Percentiles rank a stretch among this genome's conserved stretches.
Conservation (phyloP, 2,113 vertebrate genomes). For the Crotophaga sulcirostris region DNA sequence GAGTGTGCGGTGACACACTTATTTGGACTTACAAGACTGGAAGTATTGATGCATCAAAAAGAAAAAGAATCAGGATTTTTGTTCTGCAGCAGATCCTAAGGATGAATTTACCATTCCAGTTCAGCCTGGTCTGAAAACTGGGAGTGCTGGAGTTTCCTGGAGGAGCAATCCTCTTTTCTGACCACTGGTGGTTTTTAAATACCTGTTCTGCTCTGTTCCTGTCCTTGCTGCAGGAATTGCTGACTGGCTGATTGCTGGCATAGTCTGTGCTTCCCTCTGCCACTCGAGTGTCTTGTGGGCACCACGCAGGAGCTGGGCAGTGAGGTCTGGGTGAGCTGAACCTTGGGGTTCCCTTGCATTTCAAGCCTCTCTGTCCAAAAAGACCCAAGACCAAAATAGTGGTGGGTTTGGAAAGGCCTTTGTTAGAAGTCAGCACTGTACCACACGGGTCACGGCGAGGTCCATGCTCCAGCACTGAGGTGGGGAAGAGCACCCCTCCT, state of each 20-base stretch:
- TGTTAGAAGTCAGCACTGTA: fast-evolving
- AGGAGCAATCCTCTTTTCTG: neutral
- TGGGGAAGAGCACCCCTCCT: too few species aligned
- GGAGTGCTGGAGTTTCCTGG: neutral
- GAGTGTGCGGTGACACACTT: too few species aligned
- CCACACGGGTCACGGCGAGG: neutral
- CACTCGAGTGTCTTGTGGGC: fast-evolving
- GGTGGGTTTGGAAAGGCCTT: neutral
- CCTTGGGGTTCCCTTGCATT: neutral
- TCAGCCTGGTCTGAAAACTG: neutral
- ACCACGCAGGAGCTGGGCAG: neutral
- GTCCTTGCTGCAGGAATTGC: neutral
- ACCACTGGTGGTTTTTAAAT: neutral
- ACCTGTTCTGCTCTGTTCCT: neutral
- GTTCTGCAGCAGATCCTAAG: neutral
- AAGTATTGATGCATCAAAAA: neutral
- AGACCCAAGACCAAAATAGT: neutral
- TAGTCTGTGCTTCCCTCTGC: too few species aligned
- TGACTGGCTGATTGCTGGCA: neutral
- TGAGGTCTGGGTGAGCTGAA: neutral
- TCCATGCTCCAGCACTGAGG: fast-evolving
- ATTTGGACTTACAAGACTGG: neutral
- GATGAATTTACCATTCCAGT: neutral
- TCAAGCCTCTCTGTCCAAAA: neutral
- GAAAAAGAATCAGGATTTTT: neutral